Evolutionary conservation across 2,888 invertebrate genomes (phyloP).

Genomic region (Brenthis hecate): DNA sequence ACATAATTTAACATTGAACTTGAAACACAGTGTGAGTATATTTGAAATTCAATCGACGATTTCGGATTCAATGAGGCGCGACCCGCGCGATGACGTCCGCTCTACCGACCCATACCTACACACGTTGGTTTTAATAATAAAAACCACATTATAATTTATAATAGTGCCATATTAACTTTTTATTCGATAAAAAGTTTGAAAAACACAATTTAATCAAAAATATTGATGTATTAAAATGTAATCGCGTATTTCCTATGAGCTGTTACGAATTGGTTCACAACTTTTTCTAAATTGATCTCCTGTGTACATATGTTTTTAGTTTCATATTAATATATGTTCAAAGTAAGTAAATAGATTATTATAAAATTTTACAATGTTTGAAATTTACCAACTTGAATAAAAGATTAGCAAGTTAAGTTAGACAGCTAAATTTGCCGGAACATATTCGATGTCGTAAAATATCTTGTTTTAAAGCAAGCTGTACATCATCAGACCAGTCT

Average conservation of each 20-base stretch:
- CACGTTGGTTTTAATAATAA: conserved; percentile 7
- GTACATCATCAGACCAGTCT: too few species aligned
- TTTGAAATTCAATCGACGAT: conserved; percentile 40
- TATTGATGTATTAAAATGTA: neutral
- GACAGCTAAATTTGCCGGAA: too few species aligned
- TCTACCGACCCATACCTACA: conserved; percentile 34
- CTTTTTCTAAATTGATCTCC: too few species aligned
- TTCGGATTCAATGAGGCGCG: conserved; percentile 36
- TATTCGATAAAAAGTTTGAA: neutral
- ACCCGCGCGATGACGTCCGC: conserved; percentile 29
- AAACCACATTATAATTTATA: conserved; percentile 16
- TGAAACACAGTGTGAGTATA: conserved; percentile 28
- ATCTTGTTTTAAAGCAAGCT: too few species aligned
- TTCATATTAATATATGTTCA: too few species aligned
- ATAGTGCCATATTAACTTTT: conserved; percentile 3
- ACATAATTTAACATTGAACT: conserved; percentile 37
- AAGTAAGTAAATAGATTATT: too few species aligned
- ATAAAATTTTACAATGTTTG: too few species aligned
- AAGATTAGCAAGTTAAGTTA: too few species aligned
- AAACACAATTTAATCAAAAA: neutral
- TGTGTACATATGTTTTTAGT: too few species aligned
- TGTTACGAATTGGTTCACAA: too few species aligned
- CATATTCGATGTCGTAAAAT: too few species aligned
- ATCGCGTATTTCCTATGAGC: neutral
- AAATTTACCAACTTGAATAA: too few species aligned